phyloP scores from a whole-genome alignment of 2,888 invertebrate species.

The Drosophila prostipennis region DNA sequence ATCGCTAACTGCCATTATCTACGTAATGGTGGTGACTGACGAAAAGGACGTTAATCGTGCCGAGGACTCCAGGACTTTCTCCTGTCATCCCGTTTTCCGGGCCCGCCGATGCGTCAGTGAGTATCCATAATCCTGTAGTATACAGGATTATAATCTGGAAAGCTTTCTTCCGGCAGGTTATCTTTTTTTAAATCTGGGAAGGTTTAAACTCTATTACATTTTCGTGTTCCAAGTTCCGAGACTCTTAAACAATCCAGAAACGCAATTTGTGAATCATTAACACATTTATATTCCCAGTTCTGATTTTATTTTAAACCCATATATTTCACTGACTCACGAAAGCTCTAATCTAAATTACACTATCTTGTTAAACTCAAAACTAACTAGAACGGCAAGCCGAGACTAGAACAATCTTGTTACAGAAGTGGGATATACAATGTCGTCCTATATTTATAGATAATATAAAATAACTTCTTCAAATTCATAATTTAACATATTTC shows the following conservation, averaged over 20 bases:
- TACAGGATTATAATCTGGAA: too few species aligned
- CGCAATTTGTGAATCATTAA: not conserved
- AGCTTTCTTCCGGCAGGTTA: too few species aligned
- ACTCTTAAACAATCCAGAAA: not conserved
- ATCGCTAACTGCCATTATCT: slow-evolving; percentile 77
- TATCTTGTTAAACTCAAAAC: not conserved
- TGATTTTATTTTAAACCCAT: not conserved
- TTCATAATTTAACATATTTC: too few species aligned
- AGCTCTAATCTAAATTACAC: not conserved
- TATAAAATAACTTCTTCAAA: too few species aligned
- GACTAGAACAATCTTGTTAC: too few species aligned
- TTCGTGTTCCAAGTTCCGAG: not conserved
- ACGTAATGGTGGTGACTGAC: slow-evolving; percentile 74
- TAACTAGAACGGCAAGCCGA: too few species aligned
- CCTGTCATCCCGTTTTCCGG: slow-evolving; percentile 81
- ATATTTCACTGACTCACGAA: not conserved
- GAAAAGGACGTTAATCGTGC: slow-evolving; percentile 50
- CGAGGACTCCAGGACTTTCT: slow-evolving; percentile 51
- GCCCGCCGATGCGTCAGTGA: slow-evolving; percentile 81
- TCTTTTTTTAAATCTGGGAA: too few species aligned
- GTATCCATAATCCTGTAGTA: slow-evolving; percentile 7
- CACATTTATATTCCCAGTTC: not conserved
- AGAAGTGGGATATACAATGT: too few species aligned
- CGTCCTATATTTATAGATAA: too few species aligned
- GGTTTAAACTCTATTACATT: not conserved